A percentile compares a stretch with the other conserved stretches of the same genome.
Conservation (phyloP, 2,888 invertebrate genomes). For the Timema podura region DNA sequence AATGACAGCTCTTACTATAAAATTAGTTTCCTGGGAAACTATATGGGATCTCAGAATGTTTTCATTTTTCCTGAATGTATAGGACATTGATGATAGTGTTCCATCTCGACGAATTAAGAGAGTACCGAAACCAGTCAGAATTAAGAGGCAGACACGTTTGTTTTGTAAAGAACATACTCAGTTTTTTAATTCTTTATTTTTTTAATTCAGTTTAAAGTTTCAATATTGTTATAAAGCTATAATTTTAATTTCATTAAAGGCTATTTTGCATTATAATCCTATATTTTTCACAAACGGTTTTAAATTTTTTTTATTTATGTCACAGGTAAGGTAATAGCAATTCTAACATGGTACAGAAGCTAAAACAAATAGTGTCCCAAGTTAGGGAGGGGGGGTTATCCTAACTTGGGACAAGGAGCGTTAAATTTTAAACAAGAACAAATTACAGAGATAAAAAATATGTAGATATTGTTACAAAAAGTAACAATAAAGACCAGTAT, state of each 20-base stretch:
- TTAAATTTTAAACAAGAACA: not conserved
- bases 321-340: not conserved
- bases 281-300: not conserved
- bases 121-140: not conserved
- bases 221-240: slow-evolving; percentile 8
- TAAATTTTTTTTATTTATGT: not conserved
- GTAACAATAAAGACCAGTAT: too few species aligned
- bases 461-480: too few species aligned
- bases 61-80: slow-evolving; percentile 1
- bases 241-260: not conserved
- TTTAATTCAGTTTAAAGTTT: too few species aligned
- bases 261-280: not conserved
- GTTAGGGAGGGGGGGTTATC: not conserved
- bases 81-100: slow-evolving; percentile 9
- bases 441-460: too few species aligned
- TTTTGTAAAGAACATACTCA: slow-evolving; percentile 1
- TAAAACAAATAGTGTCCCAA: slow-evolving; percentile 3
- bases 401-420: slow-evolving; percentile 4
- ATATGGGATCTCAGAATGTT: not conserved
- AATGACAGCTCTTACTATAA: not conserved
- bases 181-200: too few species aligned
- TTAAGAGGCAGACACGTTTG: not conserved
- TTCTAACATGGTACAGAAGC: not conserved
- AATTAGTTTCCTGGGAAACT: not conserved
- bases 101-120: not conserved